A percentile compares a stretch with the other conserved stretches of the same genome.
Evolutionary conservation across 2,888 invertebrate genomes (phyloP).

Genomic region (Mantis religiosa): DNA sequence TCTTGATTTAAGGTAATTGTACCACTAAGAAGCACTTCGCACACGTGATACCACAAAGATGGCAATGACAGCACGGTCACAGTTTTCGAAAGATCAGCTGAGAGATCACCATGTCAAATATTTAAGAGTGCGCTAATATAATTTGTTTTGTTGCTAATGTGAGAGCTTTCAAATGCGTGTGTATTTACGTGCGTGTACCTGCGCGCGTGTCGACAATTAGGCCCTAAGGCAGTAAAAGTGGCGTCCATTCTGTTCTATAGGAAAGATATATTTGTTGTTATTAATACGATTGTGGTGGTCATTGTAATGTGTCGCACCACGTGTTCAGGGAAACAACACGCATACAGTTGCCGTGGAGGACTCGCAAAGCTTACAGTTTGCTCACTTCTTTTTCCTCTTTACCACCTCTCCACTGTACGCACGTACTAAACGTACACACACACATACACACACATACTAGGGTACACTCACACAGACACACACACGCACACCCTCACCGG

Average conservation of each 20-base stretch:
- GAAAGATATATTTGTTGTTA: background rate
- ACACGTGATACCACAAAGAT: background rate
- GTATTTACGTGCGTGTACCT: background rate
- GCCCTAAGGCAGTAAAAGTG: background rate
- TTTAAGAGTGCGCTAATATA: background rate
- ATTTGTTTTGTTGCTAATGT: background rate
- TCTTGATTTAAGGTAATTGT: background rate
- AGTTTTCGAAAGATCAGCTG: background rate
- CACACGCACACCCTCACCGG: background rate
- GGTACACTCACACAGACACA: background rate
- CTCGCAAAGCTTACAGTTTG: background rate
- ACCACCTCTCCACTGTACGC: background rate
- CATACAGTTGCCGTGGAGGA: background rate
- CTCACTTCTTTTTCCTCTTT: slow-evolving; percentile 2
- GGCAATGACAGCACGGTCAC: background rate
- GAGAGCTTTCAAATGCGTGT: no score
- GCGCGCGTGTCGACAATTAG: background rate
- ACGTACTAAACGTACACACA: background rate
- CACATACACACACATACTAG: background rate
- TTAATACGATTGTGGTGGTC: background rate
- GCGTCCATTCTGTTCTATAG: background rate
- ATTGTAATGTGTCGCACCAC: background rate
- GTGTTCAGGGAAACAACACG: background rate
- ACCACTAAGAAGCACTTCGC: background rate
- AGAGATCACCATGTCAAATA: background rate